Evolutionary conservation across 2,888 invertebrate species (phyloP), one percentile per base, ranked within the genome.

Genomic region (Drosophila birchii): DNA sequence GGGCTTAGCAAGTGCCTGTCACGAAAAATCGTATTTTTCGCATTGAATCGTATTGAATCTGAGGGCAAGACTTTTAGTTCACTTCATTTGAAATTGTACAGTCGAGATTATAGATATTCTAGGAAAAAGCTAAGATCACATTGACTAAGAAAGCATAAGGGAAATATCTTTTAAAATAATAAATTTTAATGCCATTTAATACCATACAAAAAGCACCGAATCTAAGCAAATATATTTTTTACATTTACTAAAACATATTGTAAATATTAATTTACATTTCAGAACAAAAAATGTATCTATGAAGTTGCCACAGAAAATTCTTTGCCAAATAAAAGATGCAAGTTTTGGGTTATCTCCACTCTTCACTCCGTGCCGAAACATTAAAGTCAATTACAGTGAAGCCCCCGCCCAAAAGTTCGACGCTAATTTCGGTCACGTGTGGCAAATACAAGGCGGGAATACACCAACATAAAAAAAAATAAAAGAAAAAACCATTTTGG

Each of bases 1-100:
- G 47, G 60, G 47, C 47, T 63, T 49, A 36, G 64, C 66, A 66
- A 66, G 64, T 66, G 64, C 64, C 64, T 51, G 64, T 63, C 64
- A 66, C 64, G 64, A 51, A 51, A 36, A 20, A 11, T 6, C n/a
- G 26, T 26, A 18, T 26, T 20, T 34, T 44, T 32, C 11, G 5
- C 16, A 29, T 56, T 18, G 3, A 44, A 43, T 45, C n/a, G 43
- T 29, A 59, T 29, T 45, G 36, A 45, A 62, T 45, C 59, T 59
- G 61, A 38, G n/a, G 57, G 26, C 61, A 38, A 18, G 32, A 2
- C 23, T 12, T 56, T 41, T 38, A 9, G 53, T 23, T 54, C 9
- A 38, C 7, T 54, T 29, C n/a, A 38, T 26, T 23, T 11, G 3
- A 7, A 16, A n/a, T 16, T 38, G 23, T 38, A 26, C 2, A 26